Percentiles rank a stretch among this genome's conserved stretches.
phyloP scores from a whole-genome alignment of 2,888 invertebrate species.

The Acanthosoma haemorrhoidale region DNA sequence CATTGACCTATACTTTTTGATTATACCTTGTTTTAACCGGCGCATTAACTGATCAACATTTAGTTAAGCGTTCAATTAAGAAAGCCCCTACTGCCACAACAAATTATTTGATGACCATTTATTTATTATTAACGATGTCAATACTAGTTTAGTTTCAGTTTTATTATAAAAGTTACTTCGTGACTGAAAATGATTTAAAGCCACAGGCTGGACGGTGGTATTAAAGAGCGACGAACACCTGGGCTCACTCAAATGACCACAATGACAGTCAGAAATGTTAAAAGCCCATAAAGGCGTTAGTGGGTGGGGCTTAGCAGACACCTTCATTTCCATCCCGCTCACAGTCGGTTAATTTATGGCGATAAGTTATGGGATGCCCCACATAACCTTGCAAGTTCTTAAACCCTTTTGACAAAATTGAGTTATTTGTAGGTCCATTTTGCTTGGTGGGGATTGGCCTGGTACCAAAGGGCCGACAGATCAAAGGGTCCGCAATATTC shows the following conservation, averaged over 20 bases:
- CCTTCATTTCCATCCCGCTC: constrained; percentile 23
- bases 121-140: not conserved
- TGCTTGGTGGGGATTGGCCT: not conserved
- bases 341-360: constrained; percentile 14
- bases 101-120: too few relatives aligned
- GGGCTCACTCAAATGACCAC: not conserved
- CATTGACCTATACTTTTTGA: too few relatives aligned
- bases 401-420: constrained; percentile 25
- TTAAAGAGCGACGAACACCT: constrained; percentile 20
- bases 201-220: not conserved
- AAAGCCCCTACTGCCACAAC: too few relatives aligned
- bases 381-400: constrained; percentile 14
- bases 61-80: too few relatives aligned
- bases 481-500: constrained; percentile 10
- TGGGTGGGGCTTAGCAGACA: constrained; percentile 18
- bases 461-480: not conserved
- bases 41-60: too few relatives aligned
- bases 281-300: constrained; percentile 22
- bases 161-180: not conserved
- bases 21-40: too few relatives aligned
- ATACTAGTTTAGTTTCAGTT: not conserved
- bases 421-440: constrained; percentile 22
- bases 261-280: constrained; percentile 20
- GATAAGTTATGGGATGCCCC: constrained; percentile 21
- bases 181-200: not conserved